These are phyloP conservation scores for Parambassis ranga DNA, from an alignment of 2,797 vertebrate species.

Conservation along the genomic window DNA sequence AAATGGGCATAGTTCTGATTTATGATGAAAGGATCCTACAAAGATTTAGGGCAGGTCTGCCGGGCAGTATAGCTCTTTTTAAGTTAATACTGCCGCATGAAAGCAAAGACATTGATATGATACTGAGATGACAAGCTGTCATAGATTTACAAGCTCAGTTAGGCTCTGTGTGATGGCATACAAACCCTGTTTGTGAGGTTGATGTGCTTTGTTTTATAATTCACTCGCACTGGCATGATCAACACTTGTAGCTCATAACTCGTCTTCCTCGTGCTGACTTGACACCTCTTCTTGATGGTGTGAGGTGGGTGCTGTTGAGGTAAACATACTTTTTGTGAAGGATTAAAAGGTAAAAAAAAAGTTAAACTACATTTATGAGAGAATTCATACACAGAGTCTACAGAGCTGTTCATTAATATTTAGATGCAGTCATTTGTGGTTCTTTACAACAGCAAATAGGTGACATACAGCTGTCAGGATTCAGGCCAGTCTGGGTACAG, in stretches of 20 bases:
- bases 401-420: not conserved
- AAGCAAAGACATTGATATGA: not conserved
- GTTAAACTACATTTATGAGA: not conserved
- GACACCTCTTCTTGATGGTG: constrained; percentile 18
- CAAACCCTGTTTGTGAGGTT: not conserved
- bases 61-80: not conserved
- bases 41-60: not conserved
- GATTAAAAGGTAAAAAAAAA: not conserved
- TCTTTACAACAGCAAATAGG: no score
- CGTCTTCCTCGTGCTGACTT: constrained; percentile 5
- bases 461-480: no score
- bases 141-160: not conserved
- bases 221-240: constrained; percentile 1
- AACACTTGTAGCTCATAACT: constrained; percentile 14
- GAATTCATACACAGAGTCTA: constrained; percentile 38
- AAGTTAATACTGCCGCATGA: not conserved
- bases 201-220: not conserved
- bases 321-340: constrained; percentile 7
- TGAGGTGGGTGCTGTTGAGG: constrained; percentile 16
- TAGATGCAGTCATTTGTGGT: no score
- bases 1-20: not conserved
- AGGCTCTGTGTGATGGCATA: no score
- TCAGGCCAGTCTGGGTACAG: not conserved
- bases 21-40: not conserved
- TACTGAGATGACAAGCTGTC: not conserved